phyloP scores from a whole-genome alignment of 2,797 vertebrate genomes.

The Salarias fasciatus region DNA sequence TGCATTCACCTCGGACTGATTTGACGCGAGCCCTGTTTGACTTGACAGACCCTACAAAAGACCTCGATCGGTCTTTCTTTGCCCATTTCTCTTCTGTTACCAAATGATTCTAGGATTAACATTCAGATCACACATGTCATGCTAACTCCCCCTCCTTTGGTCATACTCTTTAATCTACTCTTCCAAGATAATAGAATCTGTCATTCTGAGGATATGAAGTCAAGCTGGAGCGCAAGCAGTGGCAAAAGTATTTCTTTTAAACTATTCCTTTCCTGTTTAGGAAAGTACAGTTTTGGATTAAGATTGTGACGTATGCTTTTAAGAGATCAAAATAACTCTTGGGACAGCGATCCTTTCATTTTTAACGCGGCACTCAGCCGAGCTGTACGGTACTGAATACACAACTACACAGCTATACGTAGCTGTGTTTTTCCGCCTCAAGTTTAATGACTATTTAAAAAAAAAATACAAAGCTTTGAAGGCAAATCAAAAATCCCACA shows the following conservation, averaged over 20 bases:
- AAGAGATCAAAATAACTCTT: slow-evolving; percentile 34
- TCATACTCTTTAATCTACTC: neutral
- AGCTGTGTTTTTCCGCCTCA: neutral
- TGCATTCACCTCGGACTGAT: too few species aligned
- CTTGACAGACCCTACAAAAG: neutral
- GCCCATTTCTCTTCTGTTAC: neutral
- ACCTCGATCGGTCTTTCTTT: neutral
- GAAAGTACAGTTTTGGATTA: slow-evolving; percentile 15
- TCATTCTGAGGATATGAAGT: neutral
- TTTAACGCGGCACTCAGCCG: slow-evolving; percentile 23
- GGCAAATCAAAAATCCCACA: slow-evolving; percentile 20
- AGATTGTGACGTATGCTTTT: slow-evolving; percentile 32
- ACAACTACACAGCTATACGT: neutral
- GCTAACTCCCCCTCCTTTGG: neutral
- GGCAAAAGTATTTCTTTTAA: slow-evolving; percentile 3
- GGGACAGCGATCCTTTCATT: slow-evolving; percentile 9
- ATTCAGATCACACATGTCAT: neutral
- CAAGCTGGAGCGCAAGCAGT: neutral
- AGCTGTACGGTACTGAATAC: slow-evolving; percentile 1
- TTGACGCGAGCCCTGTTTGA: neutral
- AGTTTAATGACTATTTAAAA: slow-evolving; percentile 2
- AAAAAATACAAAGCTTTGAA: neutral
- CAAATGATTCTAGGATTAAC: neutral
- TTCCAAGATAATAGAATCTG: neutral
- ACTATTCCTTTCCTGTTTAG: too few species aligned